Evolutionary conservation across 2,888 invertebrate species (phyloP).

Genomic region (Rhagophthalmus giganteus): DNA sequence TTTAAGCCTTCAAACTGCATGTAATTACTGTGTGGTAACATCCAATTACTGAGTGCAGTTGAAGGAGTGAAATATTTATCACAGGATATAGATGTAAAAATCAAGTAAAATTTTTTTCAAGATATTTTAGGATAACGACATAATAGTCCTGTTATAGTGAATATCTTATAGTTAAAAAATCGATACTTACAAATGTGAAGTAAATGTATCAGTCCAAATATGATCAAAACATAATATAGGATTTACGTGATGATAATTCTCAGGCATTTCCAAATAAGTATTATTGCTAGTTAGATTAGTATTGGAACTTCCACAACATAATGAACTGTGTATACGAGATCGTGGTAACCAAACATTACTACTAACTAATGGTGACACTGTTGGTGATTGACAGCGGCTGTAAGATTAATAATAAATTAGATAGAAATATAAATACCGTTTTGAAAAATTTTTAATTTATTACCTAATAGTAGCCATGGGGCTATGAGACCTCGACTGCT

Average conservation of each 20-base stretch:
- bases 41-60: too few species aligned
- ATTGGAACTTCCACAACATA: constrained; percentile 34
- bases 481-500: constrained; percentile 57
- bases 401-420: too few species aligned
- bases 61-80: too few species aligned
- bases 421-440: too few species aligned
- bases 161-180: too few species aligned
- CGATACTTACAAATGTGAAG: constrained; percentile 10
- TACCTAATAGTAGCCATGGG: constrained; percentile 59
- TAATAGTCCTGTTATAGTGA: too few species aligned
- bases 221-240: constrained; percentile 89
- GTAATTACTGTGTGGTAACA: too few species aligned
- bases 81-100: too few species aligned
- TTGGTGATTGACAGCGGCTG: constrained; percentile 59
- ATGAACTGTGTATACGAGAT: constrained; percentile 42
- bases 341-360: constrained; percentile 46
- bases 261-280: constrained; percentile 45
- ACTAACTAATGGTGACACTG: constrained; percentile 42
- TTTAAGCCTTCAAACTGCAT: too few species aligned
- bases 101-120: too few species aligned
- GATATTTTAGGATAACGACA: too few species aligned
- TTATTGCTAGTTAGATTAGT: constrained; percentile 50
- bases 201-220: constrained; percentile 77
- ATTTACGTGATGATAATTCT: constrained; percentile 53
- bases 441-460: constrained; percentile 1